Base-by-base conservation (phyloP, 37 sponge, comb jelly and placozoan species). In the Geodia barretti region DNA sequence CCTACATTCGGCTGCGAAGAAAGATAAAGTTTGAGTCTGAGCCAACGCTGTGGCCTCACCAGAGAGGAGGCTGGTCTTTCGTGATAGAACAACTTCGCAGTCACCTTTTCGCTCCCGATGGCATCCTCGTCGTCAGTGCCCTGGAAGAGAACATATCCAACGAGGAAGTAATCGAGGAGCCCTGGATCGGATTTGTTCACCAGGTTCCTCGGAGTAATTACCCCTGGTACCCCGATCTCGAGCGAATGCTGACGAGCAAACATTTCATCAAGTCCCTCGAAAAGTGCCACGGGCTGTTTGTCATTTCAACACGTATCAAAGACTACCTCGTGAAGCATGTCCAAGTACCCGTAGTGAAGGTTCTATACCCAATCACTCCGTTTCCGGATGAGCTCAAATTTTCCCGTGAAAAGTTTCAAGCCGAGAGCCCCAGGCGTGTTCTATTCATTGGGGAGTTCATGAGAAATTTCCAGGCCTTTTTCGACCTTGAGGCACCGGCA, bases 21-120 rank as follows among this genome's bases (percentile, higher is more conserved):
- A 89, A 89, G 30, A 71, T 89, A 25, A 89, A 78, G 73, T 31
- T 83, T 21, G 68, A 78, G 39, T 62, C 29, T 21, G 37, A 42
- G 29, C 84, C 84, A 1, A 78, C 84, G 0, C 19, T 29, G 9
- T 83, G 79, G 76, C 60, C 24, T 0, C 89, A 89, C 54, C 89
- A 89, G n/a, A 64, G 89, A 26, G 89, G 89, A 8, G 89, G 89
- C 17, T 89, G 89, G 89, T 23, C 35, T 14, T 83, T 79, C 54
- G 89, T 62, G 43, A 25, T 89, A 9, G 54, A 78, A 0, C 33
- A 35, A 21, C 34, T 89, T 20, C 24, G 25, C 1, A 23, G 54
- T 3, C 39, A 82, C 14, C 68, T 89, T 4, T 39, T 42, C 33
- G 78, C 82, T 34, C 39, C 24, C 1, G 89, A 89, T 70, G 89